Evolutionary conservation across 2,888 invertebrate species (phyloP).

Genomic region (Lasiommata megera): DNA sequence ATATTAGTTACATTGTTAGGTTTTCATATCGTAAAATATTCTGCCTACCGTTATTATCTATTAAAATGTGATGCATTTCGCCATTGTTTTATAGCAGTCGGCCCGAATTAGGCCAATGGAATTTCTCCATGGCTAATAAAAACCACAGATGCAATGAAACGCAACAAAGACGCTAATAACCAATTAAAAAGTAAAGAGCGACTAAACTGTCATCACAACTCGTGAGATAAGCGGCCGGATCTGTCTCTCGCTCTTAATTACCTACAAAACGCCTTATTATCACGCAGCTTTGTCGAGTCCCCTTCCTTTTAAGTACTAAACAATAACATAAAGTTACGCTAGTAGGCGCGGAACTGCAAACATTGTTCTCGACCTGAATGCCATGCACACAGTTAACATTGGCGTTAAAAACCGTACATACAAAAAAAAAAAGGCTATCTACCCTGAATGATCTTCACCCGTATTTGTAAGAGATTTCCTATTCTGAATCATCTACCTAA

Average conservation of each 20-base stretch:
- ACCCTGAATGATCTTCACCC: too few species aligned
- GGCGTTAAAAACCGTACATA: too few species aligned
- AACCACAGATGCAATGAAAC: slow-evolving; percentile 5
- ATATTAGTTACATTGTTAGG: neutral
- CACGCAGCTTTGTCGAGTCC: slow-evolving; percentile 54
- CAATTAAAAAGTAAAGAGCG: slow-evolving; percentile 51
- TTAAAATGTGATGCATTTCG: neutral
- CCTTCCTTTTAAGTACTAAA: slow-evolving; percentile 66
- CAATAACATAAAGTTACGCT: slow-evolving; percentile 65
- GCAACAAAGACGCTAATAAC: slow-evolving; percentile 7
- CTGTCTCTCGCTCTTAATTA: slow-evolving; percentile 64
- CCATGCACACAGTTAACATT: neutral
- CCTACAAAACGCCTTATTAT: slow-evolving; percentile 75
- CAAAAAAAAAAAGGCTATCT: too few species aligned
- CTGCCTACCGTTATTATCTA: neutral
- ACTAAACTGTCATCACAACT: slow-evolving; percentile 64
- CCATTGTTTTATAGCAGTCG: neutral
- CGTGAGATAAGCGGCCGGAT: slow-evolving; percentile 45
- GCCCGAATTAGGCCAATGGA: neutral
- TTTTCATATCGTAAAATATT: neutral
- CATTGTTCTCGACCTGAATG: slow-evolving; percentile 51
- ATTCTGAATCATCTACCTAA: too few species aligned
- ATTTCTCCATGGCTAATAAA: slow-evolving; percentile 5
- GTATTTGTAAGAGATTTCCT: too few species aligned
- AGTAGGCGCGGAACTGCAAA: slow-evolving; percentile 43